These are phyloP conservation scores for Calonectris borealis DNA, from an alignment of 2,113 vertebrate species.

Conservation along the genomic window DNA sequence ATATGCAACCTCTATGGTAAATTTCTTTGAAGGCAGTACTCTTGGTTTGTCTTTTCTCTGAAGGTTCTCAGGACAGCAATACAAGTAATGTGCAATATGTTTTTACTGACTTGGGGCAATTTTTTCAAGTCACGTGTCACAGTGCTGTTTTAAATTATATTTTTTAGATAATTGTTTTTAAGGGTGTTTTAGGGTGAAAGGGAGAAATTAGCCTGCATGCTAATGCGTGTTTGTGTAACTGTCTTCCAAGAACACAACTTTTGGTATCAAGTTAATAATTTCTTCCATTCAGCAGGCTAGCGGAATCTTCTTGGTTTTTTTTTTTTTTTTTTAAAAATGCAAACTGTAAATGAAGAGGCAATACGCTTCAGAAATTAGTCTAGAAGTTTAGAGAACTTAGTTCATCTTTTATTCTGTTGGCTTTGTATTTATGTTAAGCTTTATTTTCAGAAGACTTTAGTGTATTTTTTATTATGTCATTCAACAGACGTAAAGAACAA, in stretches of 20 bases:
- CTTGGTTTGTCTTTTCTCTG: background rate
- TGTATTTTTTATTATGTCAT: background rate
- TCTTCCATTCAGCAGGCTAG: background rate
- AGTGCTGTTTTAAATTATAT: conserved; percentile 11
- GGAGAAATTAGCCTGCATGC: background rate
- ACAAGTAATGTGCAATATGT: conserved; percentile 68
- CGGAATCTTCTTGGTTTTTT: background rate
- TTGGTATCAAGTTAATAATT: background rate
- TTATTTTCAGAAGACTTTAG: background rate
- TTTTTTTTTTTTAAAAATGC: background rate
- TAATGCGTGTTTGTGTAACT: background rate
- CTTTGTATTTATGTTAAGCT: conserved; percentile 31
- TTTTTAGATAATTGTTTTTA: background rate
- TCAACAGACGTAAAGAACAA: background rate
- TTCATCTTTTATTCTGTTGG: background rate
- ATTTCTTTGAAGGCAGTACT: background rate
- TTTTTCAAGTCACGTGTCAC: background rate
- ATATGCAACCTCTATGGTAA: background rate
- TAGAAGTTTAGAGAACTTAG: background rate
- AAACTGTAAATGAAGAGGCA: background rate
- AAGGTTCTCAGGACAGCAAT: conserved; percentile 49
- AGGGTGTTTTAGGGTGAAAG: background rate
- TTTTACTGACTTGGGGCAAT: background rate
- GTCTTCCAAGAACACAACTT: background rate
- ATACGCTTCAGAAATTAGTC: background rate